These are phyloP conservation scores for Drosophila cognata DNA, from an alignment of 2,888 invertebrate genomes.

Conservation along the genomic window DNA sequence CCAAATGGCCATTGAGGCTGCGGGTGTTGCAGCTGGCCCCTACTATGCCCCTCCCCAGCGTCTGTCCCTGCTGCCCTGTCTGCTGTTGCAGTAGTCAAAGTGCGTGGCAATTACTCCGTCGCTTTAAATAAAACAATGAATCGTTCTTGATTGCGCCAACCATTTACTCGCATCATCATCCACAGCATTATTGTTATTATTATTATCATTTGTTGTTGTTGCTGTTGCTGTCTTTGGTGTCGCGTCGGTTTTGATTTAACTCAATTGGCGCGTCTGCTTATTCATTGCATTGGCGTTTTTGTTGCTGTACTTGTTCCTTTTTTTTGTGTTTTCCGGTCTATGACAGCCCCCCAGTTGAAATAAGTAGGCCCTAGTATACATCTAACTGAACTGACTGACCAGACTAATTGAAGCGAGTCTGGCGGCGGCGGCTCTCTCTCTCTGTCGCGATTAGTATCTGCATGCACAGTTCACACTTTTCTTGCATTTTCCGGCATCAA, in stretches of 20 bases:
- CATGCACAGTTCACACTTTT: slow-evolving; percentile 83
- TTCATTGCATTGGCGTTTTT: slow-evolving; percentile 61
- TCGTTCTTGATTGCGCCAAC: slow-evolving; percentile 70
- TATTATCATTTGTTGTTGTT: slow-evolving; percentile 18
- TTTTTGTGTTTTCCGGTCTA: slow-evolving; percentile 73
- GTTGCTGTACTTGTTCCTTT: slow-evolving; percentile 12
- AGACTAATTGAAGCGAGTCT: slow-evolving; percentile 79
- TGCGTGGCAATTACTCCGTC: slow-evolving; percentile 80
- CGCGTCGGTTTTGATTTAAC: slow-evolving; percentile 77
- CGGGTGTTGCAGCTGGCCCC: slow-evolving; percentile 46
- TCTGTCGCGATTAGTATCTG: slow-evolving; percentile 65
- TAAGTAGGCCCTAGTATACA: slow-evolving; percentile 20
- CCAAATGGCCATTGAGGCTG: slow-evolving; percentile 46
- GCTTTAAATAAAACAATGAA: slow-evolving; percentile 81
- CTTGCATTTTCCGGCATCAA: slow-evolving; percentile 66
- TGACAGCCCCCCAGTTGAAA: slow-evolving; percentile 49
- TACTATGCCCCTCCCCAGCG: slow-evolving; percentile 11
- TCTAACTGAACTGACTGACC: slow-evolving; percentile 57
- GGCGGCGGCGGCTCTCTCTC: slow-evolving; percentile 30
- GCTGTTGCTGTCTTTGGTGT: slow-evolving; percentile 38
- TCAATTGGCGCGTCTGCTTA: slow-evolving; percentile 77
- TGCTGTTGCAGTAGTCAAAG: slow-evolving; percentile 68
- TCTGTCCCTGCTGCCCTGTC: background rate
- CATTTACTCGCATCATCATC: slow-evolving; percentile 43
- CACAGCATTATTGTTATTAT: slow-evolving; percentile 42